Evolutionary conservation across 2,797 vertebrate species (phyloP), one percentile per base, ranked within the genome.

Genomic region (Centropyge bicolor): DNA sequence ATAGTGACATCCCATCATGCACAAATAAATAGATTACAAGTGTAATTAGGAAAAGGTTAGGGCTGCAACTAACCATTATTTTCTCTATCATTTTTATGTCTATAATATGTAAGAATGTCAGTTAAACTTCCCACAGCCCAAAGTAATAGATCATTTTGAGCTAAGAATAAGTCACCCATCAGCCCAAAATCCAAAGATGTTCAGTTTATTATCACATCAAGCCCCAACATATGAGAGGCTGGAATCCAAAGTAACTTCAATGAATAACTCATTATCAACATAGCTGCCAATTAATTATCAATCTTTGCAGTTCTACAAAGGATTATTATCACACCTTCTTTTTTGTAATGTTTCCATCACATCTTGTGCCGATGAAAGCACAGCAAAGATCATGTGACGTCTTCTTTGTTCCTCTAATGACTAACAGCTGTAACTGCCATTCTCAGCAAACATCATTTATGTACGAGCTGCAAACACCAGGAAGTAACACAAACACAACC

Each of bases 381-480:
- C 11, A 11, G 10, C 59, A 62, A 10, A 9, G 20, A 55, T 51
- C 73, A 77, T 20, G 46, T 55, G 48, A 36, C 5, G 20, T 19
- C 48, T 5, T 36, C 38, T 63, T 55, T 56, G 74, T 78, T 81
- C 62, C 81, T 6, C 31, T 63, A 56, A 80, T 72, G 75, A 81
- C 55, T 43, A 75, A 76, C 74, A 46, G 54, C 35, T 12, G 2
- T 52, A 66, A 61, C 41, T 67, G 60, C 22, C 16, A 6, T 6
- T 65, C 54, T 79, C 59, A 65, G 46, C 66, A 72, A 80, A 81
- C 48, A 65, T 20, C 16, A 40, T 61, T 24, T 38, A 36, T 20
- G 49, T 19, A 27, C n/a, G 22, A 14, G 12, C 55, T 52, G 49
- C 60, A 65, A 59, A 84, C 48, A 86, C 8, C 64, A 70, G 55